Evolutionary conservation across 2,113 vertebrate species (phyloP).

Genomic region (Oreotrochilus melanogaster): DNA sequence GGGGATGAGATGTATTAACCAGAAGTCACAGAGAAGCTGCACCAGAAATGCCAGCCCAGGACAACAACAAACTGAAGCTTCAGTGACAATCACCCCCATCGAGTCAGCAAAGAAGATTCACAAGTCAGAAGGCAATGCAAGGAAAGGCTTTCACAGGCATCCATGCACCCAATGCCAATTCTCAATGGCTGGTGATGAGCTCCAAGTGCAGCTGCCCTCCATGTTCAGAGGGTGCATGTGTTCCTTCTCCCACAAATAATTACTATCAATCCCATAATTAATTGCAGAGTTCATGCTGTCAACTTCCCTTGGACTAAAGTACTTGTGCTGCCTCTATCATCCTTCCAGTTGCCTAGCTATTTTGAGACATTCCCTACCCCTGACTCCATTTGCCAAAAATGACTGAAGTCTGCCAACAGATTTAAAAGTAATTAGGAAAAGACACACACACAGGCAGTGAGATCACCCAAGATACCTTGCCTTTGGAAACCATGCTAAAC

Average conservation of each 20-base stretch:
- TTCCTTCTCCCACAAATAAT: background rate
- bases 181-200: background rate
- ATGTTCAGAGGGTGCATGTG: accelerated
- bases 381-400: background rate
- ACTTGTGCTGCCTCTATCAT: background rate
- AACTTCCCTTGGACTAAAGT: background rate
- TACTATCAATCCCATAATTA: background rate
- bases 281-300: background rate
- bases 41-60: background rate
- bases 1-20: background rate
- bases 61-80: background rate
- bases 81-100: background rate
- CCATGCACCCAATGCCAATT: background rate
- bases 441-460: background rate
- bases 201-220: background rate
- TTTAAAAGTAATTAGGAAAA: conserved; percentile 10
- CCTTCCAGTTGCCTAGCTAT: background rate
- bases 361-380: background rate
- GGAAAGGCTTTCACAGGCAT: background rate
- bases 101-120: background rate
- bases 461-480: conserved; percentile 1
- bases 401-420: background rate
- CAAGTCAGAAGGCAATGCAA: background rate
- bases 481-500: conserved; percentile 1
- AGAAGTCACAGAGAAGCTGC: background rate